phyloP scores from a whole-genome alignment of 2,797 vertebrate genomes.

The Podarcis siculus region DNA sequence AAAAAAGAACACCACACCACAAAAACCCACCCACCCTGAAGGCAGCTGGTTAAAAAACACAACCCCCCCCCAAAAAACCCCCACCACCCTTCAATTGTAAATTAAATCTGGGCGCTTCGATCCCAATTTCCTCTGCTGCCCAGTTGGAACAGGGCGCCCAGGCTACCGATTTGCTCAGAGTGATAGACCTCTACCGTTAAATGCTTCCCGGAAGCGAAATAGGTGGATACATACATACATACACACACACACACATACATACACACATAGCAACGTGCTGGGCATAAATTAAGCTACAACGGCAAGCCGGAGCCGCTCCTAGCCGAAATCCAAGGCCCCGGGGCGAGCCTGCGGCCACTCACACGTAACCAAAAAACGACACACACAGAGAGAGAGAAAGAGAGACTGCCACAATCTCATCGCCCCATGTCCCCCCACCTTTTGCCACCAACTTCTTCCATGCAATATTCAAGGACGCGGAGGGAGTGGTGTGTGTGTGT shows the following conservation, averaged over 20 bases:
- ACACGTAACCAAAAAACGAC: background rate
- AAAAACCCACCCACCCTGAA: slow-evolving; percentile 37
- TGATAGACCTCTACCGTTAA: slow-evolving; percentile 1
- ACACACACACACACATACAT: too few species aligned
- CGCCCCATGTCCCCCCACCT: background rate
- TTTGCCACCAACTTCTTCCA: slow-evolving; percentile 47
- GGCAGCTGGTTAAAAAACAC: slow-evolving; percentile 29
- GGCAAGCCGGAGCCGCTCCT: slow-evolving; percentile 51
- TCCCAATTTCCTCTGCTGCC: background rate
- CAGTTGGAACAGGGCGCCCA: slow-evolving; percentile 22
- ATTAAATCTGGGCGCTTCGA: slow-evolving; percentile 37
- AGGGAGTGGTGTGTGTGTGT: background rate
- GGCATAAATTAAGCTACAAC: slow-evolving; percentile 76
- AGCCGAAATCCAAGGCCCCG: slow-evolving; percentile 19
- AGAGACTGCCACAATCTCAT: slow-evolving; percentile 11
- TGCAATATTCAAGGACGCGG: background rate
- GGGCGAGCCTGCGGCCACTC: slow-evolving; percentile 39
- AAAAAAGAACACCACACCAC: background rate
- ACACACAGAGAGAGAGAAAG: background rate
- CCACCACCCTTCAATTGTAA: slow-evolving; percentile 16
- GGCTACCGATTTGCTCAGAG: slow-evolving; percentile 29
- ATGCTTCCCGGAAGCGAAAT: slow-evolving; percentile 54
- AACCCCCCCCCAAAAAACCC: too few species aligned
- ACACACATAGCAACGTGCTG: slow-evolving; percentile 56
- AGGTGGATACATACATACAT: slow-evolving; percentile 30